Conservation (phyloP, 2,888 invertebrate species). For the Malacosoma neustria region DNA sequence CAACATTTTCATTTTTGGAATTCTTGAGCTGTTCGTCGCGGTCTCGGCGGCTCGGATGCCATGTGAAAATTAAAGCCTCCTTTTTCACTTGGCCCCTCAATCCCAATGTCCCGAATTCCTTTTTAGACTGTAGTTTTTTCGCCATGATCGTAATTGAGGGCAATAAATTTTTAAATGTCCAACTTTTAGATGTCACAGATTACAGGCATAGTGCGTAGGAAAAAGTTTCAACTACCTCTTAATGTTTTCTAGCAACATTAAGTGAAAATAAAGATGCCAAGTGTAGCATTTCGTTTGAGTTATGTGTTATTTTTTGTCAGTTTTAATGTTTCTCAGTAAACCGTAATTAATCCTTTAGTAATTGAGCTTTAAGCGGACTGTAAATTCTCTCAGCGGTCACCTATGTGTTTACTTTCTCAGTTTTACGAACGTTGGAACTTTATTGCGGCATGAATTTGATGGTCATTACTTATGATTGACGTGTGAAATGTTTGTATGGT, state of each 20-base stretch:
- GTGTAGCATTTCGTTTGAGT: conserved; percentile 40
- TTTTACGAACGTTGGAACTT: conserved; percentile 33
- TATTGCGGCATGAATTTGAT: conserved; percentile 46
- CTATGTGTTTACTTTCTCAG: conserved; percentile 38
- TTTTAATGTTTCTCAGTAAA: conserved; percentile 55
- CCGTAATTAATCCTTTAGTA: conserved; percentile 55
- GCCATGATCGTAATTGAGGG: conserved; percentile 66
- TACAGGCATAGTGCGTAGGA: no score
- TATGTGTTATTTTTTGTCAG: conserved; percentile 37
- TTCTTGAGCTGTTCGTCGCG: conserved; percentile 35
- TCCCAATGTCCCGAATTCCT: conserved; percentile 59
- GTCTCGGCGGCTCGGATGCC: conserved; percentile 44
- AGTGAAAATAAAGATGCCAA: conserved; percentile 34
- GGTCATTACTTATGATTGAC: conserved; percentile 52
- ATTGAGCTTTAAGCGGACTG: conserved; percentile 33
- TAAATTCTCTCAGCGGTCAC: conserved; percentile 33
- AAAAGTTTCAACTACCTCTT: conserved; percentile 41
- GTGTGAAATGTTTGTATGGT: conserved; percentile 50
- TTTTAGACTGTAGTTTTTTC: conserved; percentile 47
- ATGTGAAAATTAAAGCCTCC: conserved; percentile 63
- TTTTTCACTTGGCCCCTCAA: conserved; percentile 54
- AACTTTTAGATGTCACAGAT: conserved; percentile 49
- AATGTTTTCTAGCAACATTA: conserved; percentile 47
- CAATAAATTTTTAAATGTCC: conserved; percentile 63
- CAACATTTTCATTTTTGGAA: conserved; percentile 72